phyloP scores from a whole-genome alignment of 2,888 invertebrate genomes.

The Latheticus oryzae region DNA sequence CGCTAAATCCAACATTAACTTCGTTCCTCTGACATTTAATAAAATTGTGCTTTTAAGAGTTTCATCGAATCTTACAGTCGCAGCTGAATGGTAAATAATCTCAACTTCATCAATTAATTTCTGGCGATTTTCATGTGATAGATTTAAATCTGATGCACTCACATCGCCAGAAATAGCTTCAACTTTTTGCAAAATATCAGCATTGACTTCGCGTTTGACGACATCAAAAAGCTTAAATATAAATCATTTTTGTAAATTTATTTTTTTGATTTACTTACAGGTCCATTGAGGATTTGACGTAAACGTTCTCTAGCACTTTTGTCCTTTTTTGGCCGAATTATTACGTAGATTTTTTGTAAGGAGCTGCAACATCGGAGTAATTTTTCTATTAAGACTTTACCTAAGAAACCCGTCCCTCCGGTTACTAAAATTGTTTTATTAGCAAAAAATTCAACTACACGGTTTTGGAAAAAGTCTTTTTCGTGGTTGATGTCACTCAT shows the following conservation, averaged over 20 bases:
- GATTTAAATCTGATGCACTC: constrained; percentile 73
- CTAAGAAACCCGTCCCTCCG: constrained; percentile 90
- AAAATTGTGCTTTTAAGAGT: constrained; percentile 88
- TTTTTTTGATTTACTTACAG: constrained; percentile 64
- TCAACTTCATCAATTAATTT: constrained; percentile 76
- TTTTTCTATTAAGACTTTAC: constrained; percentile 91
- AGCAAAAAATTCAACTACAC: constrained; percentile 76
- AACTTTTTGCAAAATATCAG: constrained; percentile 67
- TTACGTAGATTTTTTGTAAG: constrained; percentile 78
- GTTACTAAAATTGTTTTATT: constrained; percentile 83
- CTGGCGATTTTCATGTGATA: constrained; percentile 75
- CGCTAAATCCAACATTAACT: constrained; percentile 85
- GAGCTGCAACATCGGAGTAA: constrained; percentile 83
- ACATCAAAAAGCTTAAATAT: constrained; percentile 11
- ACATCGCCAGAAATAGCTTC: constrained; percentile 81
- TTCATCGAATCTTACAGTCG: constrained; percentile 88
- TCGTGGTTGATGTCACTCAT: no score
- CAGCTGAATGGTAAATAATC: constrained; percentile 86
- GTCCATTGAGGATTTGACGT: constrained; percentile 68
- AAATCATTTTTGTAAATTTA: neutral
- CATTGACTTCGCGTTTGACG: constrained; percentile 1
- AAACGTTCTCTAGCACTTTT: constrained; percentile 66
- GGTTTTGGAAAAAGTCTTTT: no score
- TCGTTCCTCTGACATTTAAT: constrained; percentile 92
- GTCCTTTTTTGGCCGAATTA: constrained; percentile 69